These are phyloP conservation scores for Diachasma alloeum DNA, from an alignment of 1,140 invertebrate genomes.

Conservation along the genomic window DNA sequence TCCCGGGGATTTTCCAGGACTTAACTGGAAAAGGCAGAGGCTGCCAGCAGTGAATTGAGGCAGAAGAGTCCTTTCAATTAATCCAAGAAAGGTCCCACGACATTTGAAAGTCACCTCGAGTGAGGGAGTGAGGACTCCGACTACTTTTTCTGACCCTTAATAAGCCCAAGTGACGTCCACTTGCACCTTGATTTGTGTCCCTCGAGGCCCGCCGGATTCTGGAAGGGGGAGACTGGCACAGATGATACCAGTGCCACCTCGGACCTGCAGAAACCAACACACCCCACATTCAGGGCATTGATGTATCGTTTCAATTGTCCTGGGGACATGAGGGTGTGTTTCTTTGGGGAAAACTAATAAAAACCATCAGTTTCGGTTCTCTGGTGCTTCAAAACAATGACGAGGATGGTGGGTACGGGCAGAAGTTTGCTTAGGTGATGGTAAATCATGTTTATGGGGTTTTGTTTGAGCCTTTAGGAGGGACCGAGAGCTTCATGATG, in stretches of 20 bases:
- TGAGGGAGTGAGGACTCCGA: not conserved
- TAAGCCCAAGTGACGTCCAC: conserved; percentile 14
- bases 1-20: not conserved
- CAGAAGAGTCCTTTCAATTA: not conserved
- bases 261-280: not conserved
- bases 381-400: not conserved
- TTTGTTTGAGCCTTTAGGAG: not conserved
- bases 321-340: conserved; percentile 16
- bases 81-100: not conserved
- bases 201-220: not conserved
- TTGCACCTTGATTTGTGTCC: conserved; percentile 33
- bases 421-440: not conserved
- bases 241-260: not conserved
- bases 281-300: conserved; percentile 21
- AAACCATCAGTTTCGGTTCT: conserved; percentile 19
- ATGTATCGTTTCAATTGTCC: conserved; percentile 42
- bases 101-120: not conserved
- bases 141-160: not conserved
- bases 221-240: not conserved
- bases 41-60: not conserved
- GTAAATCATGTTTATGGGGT: not conserved
- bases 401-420: not conserved
- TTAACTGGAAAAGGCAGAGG: not conserved
- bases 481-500: not conserved
- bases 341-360: conserved; percentile 32